Conservation (phyloP, 1,140 invertebrate species). For the Zaprionus africanus region DNA sequence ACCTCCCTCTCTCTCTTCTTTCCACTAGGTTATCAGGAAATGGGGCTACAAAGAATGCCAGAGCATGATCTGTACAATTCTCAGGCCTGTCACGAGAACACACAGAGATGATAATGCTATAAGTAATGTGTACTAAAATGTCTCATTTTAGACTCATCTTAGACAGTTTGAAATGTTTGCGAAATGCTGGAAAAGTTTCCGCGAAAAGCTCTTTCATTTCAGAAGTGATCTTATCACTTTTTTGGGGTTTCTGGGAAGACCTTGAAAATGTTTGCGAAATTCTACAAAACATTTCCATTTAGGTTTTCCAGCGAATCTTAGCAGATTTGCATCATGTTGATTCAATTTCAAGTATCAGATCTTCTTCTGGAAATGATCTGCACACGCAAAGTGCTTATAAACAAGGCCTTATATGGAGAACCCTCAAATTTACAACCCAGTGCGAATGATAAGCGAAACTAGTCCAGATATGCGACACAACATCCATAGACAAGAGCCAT, state of each 20-base stretch:
- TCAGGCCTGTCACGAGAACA: constrained; percentile 10
- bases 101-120: constrained; percentile 3
- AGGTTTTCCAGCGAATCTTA: neutral
- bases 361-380: neutral
- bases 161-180: constrained; percentile 22
- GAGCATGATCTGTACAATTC: constrained; percentile 23
- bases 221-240: neutral
- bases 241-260: too few relatives aligned
- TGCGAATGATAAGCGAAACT: constrained; percentile 2
- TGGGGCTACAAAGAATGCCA: constrained; percentile 35
- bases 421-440: neutral
- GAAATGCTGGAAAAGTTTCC: constrained; percentile 4
- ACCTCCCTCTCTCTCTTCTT: neutral
- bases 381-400: neutral
- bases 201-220: neutral
- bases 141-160: neutral
- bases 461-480: neutral
- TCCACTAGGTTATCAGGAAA: constrained; percentile 49
- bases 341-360: too few relatives aligned
- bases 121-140: neutral
- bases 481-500: neutral
- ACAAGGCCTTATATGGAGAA: neutral
- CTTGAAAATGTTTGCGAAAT: too few relatives aligned
- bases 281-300: neutral
- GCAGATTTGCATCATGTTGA: too few relatives aligned